These are phyloP conservation scores for Zaprionus kolodkinae DNA, from an alignment of 1,140 invertebrate species.

Conservation along the genomic window DNA sequence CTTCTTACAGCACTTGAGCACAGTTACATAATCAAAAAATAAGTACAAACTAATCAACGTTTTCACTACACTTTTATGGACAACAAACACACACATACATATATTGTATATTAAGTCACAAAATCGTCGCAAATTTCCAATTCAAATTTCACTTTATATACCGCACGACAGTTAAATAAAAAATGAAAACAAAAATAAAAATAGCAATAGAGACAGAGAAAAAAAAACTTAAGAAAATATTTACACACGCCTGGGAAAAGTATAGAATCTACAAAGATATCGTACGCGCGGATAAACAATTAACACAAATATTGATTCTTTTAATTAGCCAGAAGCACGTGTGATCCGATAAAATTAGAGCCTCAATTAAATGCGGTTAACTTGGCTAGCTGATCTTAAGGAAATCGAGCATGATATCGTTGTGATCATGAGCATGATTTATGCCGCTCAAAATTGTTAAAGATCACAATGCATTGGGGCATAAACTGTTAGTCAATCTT, in stretches of 20 bases:
- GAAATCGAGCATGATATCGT: background rate
- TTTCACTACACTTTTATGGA: constrained; percentile 8
- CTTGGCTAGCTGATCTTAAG: background rate
- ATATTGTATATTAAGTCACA: background rate
- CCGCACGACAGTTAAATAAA: constrained; percentile 21
- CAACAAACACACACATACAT: background rate
- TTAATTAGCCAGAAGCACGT: background rate
- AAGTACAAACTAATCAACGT: background rate
- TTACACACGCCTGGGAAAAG: constrained; percentile 18
- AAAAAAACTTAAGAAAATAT: constrained; percentile 16
- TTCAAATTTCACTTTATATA: constrained; percentile 21
- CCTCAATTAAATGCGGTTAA: background rate
- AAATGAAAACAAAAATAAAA: background rate
- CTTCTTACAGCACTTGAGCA: constrained; percentile 7
- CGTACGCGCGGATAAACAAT: constrained; percentile 1
- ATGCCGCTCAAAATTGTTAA: background rate
- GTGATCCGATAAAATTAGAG: constrained; percentile 3
- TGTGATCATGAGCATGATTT: background rate
- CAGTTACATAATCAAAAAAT: constrained; percentile 31
- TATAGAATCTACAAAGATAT: background rate
- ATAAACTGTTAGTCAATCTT: too few relatives aligned
- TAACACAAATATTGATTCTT: constrained; percentile 14
- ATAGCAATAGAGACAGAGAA: constrained; percentile 5
- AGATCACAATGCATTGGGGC: background rate
- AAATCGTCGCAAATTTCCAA: constrained; percentile 3